These are phyloP conservation scores for Sterna hirundo DNA, from an alignment of 2,113 vertebrate genomes.

Conservation along the genomic window DNA sequence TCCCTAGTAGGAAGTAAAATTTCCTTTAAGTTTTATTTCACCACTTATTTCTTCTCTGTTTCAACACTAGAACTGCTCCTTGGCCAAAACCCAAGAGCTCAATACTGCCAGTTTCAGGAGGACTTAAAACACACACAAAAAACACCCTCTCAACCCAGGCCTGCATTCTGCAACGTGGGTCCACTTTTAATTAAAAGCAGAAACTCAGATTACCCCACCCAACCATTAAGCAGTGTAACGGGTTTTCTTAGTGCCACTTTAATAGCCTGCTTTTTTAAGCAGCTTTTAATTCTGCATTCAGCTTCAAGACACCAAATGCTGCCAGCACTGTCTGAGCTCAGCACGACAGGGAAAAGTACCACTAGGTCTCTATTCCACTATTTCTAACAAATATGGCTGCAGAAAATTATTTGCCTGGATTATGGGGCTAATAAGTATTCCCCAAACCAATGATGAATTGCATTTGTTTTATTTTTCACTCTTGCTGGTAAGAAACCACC, in stretches of 20 bases:
- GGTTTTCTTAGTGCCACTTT: slow-evolving; percentile 17
- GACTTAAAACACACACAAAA: not conserved
- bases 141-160: not conserved
- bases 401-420: slow-evolving; percentile 24
- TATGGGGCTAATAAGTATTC: slow-evolving; percentile 10
- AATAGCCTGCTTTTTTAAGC: slow-evolving; percentile 26
- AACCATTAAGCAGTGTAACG: not conserved
- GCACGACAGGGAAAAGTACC: not conserved
- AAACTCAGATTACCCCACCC: slow-evolving; percentile 35
- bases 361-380: not conserved
- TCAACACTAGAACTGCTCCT: not conserved
- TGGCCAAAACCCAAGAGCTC: not conserved
- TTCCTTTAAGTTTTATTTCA: not conserved
- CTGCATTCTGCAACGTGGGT: not conserved
- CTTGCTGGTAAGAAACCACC: slow-evolving; percentile 8
- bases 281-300: slow-evolving; percentile 47
- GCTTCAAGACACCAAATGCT: slow-evolving; percentile 36
- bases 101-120: not conserved
- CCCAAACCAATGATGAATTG: not conserved
- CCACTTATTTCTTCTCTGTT: not conserved
- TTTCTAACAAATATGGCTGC: slow-evolving; percentile 7
- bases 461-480: not conserved
- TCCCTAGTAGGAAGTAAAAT: not conserved
- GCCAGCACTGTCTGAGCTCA: slow-evolving; percentile 49
- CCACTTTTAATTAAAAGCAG: slow-evolving; percentile 31